Evolutionary conservation across 2,888 invertebrate genomes (phyloP).

Genomic region (Polydrusus cervinus): DNA sequence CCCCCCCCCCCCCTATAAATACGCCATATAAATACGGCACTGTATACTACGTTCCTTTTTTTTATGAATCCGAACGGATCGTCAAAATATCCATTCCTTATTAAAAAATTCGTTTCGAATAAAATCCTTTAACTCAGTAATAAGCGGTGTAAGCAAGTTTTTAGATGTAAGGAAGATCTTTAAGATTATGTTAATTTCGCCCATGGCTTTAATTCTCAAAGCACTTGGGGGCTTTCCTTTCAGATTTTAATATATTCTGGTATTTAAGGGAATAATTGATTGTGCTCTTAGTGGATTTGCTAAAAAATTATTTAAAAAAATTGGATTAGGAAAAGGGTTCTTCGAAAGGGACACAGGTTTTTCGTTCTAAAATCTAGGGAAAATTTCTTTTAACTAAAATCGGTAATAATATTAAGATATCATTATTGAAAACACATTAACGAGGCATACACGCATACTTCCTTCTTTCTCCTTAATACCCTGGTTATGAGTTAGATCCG

Average conservation of each 20-base stretch:
- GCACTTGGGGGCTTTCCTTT: not conserved
- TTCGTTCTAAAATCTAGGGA: too few relatives aligned
- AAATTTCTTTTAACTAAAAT: too few relatives aligned
- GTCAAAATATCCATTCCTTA: not conserved
- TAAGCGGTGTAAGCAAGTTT: not conserved
- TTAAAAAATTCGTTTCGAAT: not conserved
- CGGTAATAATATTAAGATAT: too few relatives aligned
- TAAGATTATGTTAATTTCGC: constrained; percentile 4
- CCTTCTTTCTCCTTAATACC: too few relatives aligned
- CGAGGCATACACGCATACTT: too few relatives aligned
- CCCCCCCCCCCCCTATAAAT: too few relatives aligned
- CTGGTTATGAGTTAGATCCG: too few relatives aligned
- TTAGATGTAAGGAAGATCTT: not conserved
- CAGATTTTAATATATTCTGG: constrained; percentile 10
- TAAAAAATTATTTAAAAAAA: not conserved
- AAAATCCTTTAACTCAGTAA: not conserved
- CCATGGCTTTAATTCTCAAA: not conserved
- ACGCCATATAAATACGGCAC: too few relatives aligned
- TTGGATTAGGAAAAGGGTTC: not conserved
- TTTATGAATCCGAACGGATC: too few relatives aligned
- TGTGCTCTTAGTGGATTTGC: constrained; percentile 1
- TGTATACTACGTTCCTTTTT: too few relatives aligned
- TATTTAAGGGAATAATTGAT: constrained; percentile 6
- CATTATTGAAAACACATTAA: too few relatives aligned
- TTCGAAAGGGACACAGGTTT: not conserved